Evolutionary conservation across 2,888 invertebrate species (phyloP).

Genomic region (Melanophora roralis): DNA sequence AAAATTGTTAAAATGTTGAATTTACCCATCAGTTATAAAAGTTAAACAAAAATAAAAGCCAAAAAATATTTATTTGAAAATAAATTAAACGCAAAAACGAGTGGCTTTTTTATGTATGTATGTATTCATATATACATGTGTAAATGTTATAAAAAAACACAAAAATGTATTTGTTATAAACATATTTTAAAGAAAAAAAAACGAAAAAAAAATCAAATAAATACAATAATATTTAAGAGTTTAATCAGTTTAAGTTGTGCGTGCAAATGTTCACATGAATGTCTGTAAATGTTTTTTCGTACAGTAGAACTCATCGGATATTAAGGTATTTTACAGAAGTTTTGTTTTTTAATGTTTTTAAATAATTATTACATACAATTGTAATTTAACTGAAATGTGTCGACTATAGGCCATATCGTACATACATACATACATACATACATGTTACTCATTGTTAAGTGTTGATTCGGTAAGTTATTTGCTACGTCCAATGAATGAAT

Average conservation of each 20-base stretch:
- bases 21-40: slow-evolving; percentile 9
- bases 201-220: not conserved
- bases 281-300: too few species aligned
- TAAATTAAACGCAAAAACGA: slow-evolving; percentile 27
- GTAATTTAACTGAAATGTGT: too few species aligned
- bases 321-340: too few species aligned
- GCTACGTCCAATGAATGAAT: too few species aligned
- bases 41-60: not conserved
- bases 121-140: not conserved
- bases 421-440: too few species aligned
- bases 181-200: not conserved
- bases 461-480: too few species aligned
- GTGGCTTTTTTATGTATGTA: too few species aligned
- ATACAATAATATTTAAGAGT: slow-evolving; percentile 1
- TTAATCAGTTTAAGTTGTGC: not conserved
- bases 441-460: too few species aligned
- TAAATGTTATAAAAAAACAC: not conserved
- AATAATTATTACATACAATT: too few species aligned
- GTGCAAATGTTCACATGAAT: not conserved
- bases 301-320: too few species aligned
- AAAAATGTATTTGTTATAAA: slow-evolving; percentile 12
- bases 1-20: slow-evolving; percentile 6
- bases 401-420: too few species aligned
- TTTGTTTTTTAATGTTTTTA: too few species aligned
- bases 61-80: slow-evolving; percentile 1